Base-by-base conservation (phyloP, 2,888 invertebrate genomes). In the Graphium colonna region DNA sequence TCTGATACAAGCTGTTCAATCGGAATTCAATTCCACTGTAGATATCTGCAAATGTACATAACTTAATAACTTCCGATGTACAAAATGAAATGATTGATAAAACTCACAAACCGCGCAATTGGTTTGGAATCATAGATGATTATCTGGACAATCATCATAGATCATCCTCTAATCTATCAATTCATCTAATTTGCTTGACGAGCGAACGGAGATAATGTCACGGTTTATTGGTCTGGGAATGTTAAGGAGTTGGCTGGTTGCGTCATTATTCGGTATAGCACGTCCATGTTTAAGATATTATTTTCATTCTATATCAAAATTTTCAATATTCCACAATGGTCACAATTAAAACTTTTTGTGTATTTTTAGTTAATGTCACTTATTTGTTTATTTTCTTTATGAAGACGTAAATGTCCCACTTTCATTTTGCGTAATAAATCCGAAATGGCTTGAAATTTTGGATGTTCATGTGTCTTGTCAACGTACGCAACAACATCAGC, bases 151-250 rank as follows among this genome's bases (percentile, higher is more conserved):
- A 48, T 53, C 7, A 15, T 40, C 48, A 49, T 49, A 33, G 40
- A 53, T 53, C 36, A 49, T 53, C 44, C 43, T 40, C 43, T 44
- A 49, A 53, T 53, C 48, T 49, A 44, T 39, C 48, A 44, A 44
- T 51, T 49, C 33, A 53, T 53, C 48, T 48, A 53, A 53, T 53
- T 31, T 39, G 48, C 39, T 31, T 15, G 38, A 44, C 28, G 15
- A 39, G 18, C 39, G 44, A 54, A 49, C 31, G 21, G 21, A 36
- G 39, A 53, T 48, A 43, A 42, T 41, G 46, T 48, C 52, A 9
- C 21, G 15, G 46, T 10, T 31, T 33, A 53, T 49, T 40, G 12
- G 16, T 31, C 43, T 44, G 48, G 44, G 48, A 53, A 49, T 53
- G n/a, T 51, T 13, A 36, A 36, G 36, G 36, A 36, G 36, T 13